phyloP scores from a whole-genome alignment of 2,888 invertebrate species.

The Sminthurides aquaticus region DNA sequence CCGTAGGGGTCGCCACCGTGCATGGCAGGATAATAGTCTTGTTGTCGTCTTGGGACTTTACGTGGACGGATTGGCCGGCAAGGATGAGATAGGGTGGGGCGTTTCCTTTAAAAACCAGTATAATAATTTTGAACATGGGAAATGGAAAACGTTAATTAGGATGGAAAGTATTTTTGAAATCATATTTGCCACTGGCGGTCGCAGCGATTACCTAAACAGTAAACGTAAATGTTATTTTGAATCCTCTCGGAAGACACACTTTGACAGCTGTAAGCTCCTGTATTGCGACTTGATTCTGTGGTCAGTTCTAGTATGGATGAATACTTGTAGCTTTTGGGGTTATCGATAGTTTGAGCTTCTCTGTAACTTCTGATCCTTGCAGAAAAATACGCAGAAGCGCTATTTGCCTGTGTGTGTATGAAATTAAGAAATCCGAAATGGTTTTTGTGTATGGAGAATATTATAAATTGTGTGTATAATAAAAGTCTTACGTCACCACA shows the following conservation, averaged over 20 bases:
- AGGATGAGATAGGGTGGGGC: conserved; percentile 32
- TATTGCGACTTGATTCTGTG: conserved; percentile 20
- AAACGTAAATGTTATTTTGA: conserved; percentile 35
- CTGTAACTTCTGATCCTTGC: conserved; percentile 8
- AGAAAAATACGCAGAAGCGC: neutral
- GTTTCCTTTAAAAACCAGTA: conserved; percentile 14
- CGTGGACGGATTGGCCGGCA: conserved; percentile 34
- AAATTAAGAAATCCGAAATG: no score
- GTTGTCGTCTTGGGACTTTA: conserved; percentile 26
- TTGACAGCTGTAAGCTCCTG: conserved; percentile 39
- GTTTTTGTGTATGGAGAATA: no score
- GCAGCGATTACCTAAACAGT: conserved; percentile 41
- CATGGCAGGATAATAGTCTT: conserved; percentile 35
- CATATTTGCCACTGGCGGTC: no score
- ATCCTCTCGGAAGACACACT: conserved; percentile 25
- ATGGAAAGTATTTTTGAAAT: neutral
- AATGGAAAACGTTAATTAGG: neutral
- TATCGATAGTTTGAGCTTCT: conserved; percentile 23
- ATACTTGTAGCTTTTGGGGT: conserved; percentile 32
- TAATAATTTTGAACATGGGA: neutral
- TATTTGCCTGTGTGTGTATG: neutral
- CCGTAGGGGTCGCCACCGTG: conserved; percentile 32
- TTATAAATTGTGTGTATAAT: no score
- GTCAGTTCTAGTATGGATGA: conserved; percentile 25
- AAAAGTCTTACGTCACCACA: neutral